Percentiles rank a stretch among this genome's conserved stretches.
These are phyloP conservation scores for Poeciliopsis turneri DNA, from an alignment of 2,797 vertebrate genomes.

Conservation along the genomic window DNA sequence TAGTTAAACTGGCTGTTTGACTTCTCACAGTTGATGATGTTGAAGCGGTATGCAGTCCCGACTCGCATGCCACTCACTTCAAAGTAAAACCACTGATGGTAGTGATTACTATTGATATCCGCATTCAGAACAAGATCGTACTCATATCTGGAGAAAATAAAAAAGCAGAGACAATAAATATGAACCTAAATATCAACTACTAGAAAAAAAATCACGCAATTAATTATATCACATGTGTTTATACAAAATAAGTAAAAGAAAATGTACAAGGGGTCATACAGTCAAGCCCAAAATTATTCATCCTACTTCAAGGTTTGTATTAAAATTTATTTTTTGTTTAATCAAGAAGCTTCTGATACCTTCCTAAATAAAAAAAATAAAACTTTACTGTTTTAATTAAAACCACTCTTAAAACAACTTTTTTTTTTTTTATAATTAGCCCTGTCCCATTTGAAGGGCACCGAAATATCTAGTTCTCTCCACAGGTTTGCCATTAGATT, in stretches of 20 bases:
- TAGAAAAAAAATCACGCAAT: conserved; percentile 1
- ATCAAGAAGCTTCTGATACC: not conserved
- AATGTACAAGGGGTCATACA: not conserved
- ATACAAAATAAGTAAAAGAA: not conserved
- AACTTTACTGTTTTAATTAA: not conserved
- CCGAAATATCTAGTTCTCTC: not conserved
- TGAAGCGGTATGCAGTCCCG: conserved; percentile 91
- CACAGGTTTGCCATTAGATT: not conserved
- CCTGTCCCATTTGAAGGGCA: not conserved
- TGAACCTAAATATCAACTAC: not conserved
- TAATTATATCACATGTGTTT: not conserved
- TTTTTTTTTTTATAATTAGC: not conserved
- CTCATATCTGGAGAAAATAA: conserved; percentile 83
- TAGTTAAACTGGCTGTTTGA: conserved; percentile 99
- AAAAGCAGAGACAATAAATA: conserved; percentile 16
- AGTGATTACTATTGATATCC: conserved; percentile 98
- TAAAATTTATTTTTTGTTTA: not conserved
- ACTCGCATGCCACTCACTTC: conserved; percentile 96
- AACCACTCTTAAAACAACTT: not conserved
- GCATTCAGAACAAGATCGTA: conserved; percentile 98
- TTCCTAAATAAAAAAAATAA: not conserved
- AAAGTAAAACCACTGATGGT: conserved; percentile 99
- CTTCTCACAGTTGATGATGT: conserved; percentile 99
- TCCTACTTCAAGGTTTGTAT: not conserved
- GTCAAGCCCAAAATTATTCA: not conserved